Evolutionary conservation across 2,797 vertebrate species (phyloP).

Genomic region (Coendou prehensilis): DNA sequence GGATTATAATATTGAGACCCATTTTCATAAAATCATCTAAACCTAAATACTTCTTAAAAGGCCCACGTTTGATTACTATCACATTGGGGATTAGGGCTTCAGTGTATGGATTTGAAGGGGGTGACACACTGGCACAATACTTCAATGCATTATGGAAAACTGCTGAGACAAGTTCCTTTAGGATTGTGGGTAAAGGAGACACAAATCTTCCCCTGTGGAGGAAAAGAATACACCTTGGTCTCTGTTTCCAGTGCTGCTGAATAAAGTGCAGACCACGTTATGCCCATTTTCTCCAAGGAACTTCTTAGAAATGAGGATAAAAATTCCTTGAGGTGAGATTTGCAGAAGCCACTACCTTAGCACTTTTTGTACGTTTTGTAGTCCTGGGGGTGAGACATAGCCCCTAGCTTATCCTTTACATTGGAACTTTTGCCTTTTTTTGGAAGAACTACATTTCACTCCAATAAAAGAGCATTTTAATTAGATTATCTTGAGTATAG

Average conservation of each 20-base stretch:
- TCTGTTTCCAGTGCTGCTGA: neutral
- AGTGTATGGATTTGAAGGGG: neutral
- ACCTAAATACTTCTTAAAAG: neutral
- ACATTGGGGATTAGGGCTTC: neutral
- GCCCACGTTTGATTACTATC: neutral
- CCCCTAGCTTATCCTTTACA: neutral
- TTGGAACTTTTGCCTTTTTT: neutral
- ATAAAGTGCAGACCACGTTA: neutral
- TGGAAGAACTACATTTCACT: neutral
- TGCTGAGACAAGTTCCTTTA: neutral
- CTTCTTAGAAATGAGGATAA: neutral
- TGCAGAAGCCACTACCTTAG: neutral
- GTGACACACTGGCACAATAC: neutral
- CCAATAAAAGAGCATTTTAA: neutral
- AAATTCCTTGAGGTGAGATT: neutral
- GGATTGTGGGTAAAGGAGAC: neutral
- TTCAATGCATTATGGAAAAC: neutral
- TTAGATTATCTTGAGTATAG: neutral
- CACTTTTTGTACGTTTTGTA: no score
- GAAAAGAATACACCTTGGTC: neutral
- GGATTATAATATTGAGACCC: neutral
- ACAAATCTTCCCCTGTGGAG: neutral
- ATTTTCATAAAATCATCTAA: neutral
- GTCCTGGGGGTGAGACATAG: neutral
- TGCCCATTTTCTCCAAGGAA: neutral